Evolutionary conservation across 2,888 invertebrate genomes (phyloP).

Genomic region (Pheosia tremula): DNA sequence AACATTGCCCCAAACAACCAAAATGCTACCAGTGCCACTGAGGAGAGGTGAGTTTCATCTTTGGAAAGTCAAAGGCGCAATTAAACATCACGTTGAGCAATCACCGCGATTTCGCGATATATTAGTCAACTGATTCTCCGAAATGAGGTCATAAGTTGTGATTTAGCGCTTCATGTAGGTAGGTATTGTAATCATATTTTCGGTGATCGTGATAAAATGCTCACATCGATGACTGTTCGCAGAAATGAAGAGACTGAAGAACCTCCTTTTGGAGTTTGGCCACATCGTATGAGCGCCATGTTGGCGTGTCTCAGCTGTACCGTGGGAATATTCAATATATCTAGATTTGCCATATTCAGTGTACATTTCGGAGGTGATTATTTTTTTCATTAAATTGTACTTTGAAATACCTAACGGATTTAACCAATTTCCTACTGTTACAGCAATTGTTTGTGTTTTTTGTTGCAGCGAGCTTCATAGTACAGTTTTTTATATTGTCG

Average conservation of each 20-base stretch:
- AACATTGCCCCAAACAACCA: conserved; percentile 55
- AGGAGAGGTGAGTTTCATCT: conserved; percentile 63
- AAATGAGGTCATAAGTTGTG: conserved; percentile 49
- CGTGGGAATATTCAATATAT: conserved; percentile 94
- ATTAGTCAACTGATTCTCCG: conserved; percentile 33
- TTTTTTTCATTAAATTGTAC: conserved; percentile 8
- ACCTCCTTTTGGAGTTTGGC: conserved; percentile 77
- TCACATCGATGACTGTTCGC: conserved; percentile 29
- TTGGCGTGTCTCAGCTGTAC: conserved; percentile 94
- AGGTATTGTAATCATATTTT: conserved; percentile 11
- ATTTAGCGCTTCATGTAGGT: conserved; percentile 38
- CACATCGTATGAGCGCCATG: conserved; percentile 88
- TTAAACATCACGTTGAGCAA: conserved; percentile 15
- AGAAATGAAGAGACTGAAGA: conserved; percentile 77
- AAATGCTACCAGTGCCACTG: conserved; percentile 55
- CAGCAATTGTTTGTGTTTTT: conserved; percentile 28
- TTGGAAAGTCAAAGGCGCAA: background rate
- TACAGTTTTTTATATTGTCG: conserved; percentile 94
- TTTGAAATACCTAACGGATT: conserved; percentile 10
- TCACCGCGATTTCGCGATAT: conserved; percentile 27
- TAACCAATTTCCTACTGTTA: conserved; percentile 26
- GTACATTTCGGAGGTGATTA: conserved; percentile 92
- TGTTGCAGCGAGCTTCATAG: conserved; percentile 91
- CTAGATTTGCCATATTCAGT: conserved; percentile 93
- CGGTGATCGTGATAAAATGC: conserved; percentile 3